Conservation (phyloP, 2,888 invertebrate genomes). For the Colostygia pectinataria region DNA sequence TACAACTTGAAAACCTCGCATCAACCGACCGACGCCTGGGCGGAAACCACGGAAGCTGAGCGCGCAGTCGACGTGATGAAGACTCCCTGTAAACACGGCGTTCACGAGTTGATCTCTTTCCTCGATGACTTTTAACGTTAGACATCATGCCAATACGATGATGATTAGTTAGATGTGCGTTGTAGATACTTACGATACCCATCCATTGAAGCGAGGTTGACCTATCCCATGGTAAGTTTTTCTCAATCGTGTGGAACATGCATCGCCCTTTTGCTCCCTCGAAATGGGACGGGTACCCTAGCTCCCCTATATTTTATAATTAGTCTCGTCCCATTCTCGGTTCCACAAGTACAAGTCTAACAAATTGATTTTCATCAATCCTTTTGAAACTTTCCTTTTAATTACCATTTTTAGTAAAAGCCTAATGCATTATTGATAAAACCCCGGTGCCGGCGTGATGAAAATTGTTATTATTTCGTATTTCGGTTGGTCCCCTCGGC, state of each 20-base stretch:
- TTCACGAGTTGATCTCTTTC: too few species aligned
- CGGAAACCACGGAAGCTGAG: too few species aligned
- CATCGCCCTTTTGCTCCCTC: slow-evolving; percentile 36
- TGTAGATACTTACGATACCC: too few species aligned
- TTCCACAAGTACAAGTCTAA: slow-evolving; percentile 10
- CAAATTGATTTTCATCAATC: slow-evolving; percentile 41
- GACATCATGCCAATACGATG: too few species aligned
- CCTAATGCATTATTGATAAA: slow-evolving; percentile 59
- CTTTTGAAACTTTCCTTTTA: slow-evolving; percentile 40
- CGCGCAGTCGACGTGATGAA: too few species aligned
- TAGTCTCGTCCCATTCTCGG: slow-evolving; percentile 7
- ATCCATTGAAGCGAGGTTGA: too few species aligned
- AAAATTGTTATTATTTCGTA: slow-evolving; percentile 59
- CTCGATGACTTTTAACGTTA: too few species aligned
- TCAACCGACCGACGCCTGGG: too few species aligned
- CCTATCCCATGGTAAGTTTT: too few species aligned
- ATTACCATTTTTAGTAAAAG: slow-evolving; percentile 42
- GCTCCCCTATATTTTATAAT: slow-evolving; percentile 30
- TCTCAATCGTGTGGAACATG: slow-evolving; percentile 54
- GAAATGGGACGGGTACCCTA: slow-evolving; percentile 18
- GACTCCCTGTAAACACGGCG: too few species aligned
- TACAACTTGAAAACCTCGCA: too few species aligned
- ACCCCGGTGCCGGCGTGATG: slow-evolving; percentile 40
- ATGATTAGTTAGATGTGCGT: too few species aligned
- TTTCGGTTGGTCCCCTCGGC: slow-evolving; percentile 52